A percentile compares a stretch with the other conserved stretches of the same genome.
phyloP scores from a whole-genome alignment of 2,113 vertebrate species.

The Paralichthys olivaceus region DNA sequence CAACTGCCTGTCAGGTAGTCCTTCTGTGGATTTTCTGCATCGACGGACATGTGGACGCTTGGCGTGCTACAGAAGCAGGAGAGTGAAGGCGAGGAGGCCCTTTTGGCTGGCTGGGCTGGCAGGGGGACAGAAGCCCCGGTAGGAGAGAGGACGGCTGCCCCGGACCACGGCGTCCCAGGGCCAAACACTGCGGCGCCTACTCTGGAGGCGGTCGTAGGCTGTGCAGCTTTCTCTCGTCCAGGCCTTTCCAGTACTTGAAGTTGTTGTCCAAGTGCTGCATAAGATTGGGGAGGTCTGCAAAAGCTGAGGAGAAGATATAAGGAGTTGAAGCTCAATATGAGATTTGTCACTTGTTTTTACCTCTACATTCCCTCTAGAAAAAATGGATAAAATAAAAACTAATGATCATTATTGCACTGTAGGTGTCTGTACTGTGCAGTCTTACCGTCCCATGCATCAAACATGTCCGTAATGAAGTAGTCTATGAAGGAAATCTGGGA shows the following conservation, averaged over 20 bases:
- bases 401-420: neutral
- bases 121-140: slow-evolving; percentile 57
- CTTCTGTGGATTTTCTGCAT: slow-evolving; percentile 53
- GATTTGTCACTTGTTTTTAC: neutral
- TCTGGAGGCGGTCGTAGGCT: slow-evolving; percentile 90
- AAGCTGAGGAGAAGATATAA: slow-evolving; percentile 80
- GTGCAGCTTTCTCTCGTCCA: slow-evolving; percentile 91
- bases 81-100: slow-evolving; percentile 61
- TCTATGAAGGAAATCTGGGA: slow-evolving; percentile 98
- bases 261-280: slow-evolving; percentile 98
- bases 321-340: neutral
- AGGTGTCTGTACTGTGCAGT: neutral
- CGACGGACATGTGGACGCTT: slow-evolving; percentile 65
- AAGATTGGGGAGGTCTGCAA: slow-evolving; percentile 94
- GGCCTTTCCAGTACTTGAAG: slow-evolving; percentile 97
- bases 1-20: slow-evolving; percentile 57
- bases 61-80: slow-evolving; percentile 70
- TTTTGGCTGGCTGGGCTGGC: slow-evolving; percentile 69
- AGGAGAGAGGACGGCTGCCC: slow-evolving; percentile 50
- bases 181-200: slow-evolving; percentile 71
- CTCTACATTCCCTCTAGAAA: neutral
- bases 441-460: slow-evolving; percentile 99
- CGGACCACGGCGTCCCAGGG: slow-evolving; percentile 30
- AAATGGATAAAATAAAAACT: neutral
- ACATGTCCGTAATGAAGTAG: slow-evolving; percentile 99